These are phyloP conservation scores for Ceratotherium simum DNA, from an alignment of 2,113 vertebrate genomes.

Conservation along the genomic window DNA sequence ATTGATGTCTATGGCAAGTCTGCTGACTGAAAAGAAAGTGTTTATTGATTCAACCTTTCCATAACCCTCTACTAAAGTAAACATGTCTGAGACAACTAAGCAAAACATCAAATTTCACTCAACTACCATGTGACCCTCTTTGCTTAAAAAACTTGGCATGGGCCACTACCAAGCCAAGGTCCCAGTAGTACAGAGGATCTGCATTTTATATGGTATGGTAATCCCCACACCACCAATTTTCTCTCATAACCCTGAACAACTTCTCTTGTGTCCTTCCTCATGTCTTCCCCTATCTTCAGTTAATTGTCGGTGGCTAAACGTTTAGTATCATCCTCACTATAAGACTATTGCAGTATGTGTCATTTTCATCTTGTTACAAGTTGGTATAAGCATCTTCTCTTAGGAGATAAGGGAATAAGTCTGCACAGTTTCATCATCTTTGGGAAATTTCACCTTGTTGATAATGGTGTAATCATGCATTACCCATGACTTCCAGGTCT, in stretches of 20 bases:
- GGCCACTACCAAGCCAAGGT: not conserved
- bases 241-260: not conserved
- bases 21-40: conserved; percentile 77
- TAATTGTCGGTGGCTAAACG: not conserved
- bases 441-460: not conserved
- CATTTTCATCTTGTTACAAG: not conserved
- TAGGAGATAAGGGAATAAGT: not conserved
- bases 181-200: not conserved
- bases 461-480: not conserved
- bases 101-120: conserved; percentile 83
- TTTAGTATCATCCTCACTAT: not conserved
- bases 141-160: conserved; percentile 38
- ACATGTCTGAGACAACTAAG: conserved; percentile 80
- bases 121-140: conserved; percentile 62
- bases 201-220: not conserved
- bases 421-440: not conserved
- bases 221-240: not conserved
- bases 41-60: conserved; percentile 83
- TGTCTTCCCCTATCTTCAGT: not conserved
- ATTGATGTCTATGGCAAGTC: conserved; percentile 66
- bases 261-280: not conserved
- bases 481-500: not conserved
- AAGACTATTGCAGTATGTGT: not conserved
- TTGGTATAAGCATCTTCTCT: not conserved
- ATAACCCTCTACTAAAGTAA: conserved; percentile 82